These are phyloP conservation scores for Troides oblongomaculatus DNA, from an alignment of 2,888 invertebrate species.

Conservation along the genomic window DNA sequence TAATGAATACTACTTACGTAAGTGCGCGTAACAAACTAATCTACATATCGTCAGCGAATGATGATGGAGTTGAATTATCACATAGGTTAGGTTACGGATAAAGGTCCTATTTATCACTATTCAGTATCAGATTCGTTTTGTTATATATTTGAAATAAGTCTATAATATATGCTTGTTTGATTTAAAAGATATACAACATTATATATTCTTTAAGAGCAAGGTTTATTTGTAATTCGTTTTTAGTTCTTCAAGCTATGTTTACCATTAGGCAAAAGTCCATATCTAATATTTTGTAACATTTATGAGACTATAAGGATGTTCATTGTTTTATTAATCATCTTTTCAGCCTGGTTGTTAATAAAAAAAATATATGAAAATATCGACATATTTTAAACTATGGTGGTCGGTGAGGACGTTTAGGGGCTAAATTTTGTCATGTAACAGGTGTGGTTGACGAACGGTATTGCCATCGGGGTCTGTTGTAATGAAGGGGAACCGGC, in stretches of 20 bases:
- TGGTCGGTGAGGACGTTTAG: neutral
- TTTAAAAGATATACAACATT: no score
- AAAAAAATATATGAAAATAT: neutral
- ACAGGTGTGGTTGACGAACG: constrained; percentile 57
- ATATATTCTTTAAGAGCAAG: no score
- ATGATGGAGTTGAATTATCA: neutral
- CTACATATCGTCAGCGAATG: neutral
- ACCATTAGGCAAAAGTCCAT: neutral
- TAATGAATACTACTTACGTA: neutral
- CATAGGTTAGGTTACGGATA: neutral
- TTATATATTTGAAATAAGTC: neutral
- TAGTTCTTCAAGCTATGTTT: neutral
- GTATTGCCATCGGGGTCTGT: constrained; percentile 51
- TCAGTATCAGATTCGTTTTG: neutral
- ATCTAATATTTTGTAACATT: neutral
- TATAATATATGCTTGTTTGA: no score
- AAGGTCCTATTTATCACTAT: neutral
- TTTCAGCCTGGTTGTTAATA: neutral
- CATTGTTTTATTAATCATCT: neutral
- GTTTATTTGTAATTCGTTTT: neutral
- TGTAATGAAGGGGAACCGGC: constrained; percentile 51
- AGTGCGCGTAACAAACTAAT: neutral
- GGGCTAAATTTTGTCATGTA: constrained; percentile 34
- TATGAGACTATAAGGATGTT: neutral
- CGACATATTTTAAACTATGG: neutral